Evolutionary conservation across 2,113 vertebrate species (phyloP).

Genomic region (Gasterosteus nipponicus): DNA sequence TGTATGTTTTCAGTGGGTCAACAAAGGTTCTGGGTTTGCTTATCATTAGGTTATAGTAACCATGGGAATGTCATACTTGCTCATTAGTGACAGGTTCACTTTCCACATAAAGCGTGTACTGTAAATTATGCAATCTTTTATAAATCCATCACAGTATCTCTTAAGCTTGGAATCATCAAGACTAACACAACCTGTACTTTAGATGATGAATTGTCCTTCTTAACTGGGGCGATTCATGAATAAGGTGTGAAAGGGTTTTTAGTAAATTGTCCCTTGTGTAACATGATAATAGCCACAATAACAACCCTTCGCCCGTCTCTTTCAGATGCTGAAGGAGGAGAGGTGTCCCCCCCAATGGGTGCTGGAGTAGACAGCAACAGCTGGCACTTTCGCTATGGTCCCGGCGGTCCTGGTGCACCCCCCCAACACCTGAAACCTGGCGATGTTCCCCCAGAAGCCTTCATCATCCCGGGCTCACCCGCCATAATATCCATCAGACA

Average conservation of each 20-base stretch:
- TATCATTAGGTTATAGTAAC: not conserved
- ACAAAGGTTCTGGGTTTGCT: not conserved
- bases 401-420: constrained; percentile 84
- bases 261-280: not conserved
- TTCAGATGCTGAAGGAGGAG: constrained; percentile 94
- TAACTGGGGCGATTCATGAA: constrained; percentile 6
- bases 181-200: constrained; percentile 2
- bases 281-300: constrained; percentile 1
- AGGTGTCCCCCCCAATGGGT: constrained; percentile 96
- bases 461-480: constrained; percentile 98
- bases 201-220: constrained; percentile 3
- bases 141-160: not conserved
- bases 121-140: not conserved
- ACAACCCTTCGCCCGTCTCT: constrained; percentile 17
- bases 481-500: constrained; percentile 99
- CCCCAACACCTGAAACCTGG: constrained; percentile 94
- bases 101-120: not conserved
- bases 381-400: constrained; percentile 98
- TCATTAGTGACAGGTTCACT: not conserved
- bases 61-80: not conserved
- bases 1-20: no score
- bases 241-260: not conserved
- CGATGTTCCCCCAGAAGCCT: constrained; percentile 98
- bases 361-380: constrained; percentile 99
- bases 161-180: not conserved